These are phyloP conservation scores for Psittacula derbiana DNA, from an alignment of 2,797 vertebrate species.

Conservation along the genomic window DNA sequence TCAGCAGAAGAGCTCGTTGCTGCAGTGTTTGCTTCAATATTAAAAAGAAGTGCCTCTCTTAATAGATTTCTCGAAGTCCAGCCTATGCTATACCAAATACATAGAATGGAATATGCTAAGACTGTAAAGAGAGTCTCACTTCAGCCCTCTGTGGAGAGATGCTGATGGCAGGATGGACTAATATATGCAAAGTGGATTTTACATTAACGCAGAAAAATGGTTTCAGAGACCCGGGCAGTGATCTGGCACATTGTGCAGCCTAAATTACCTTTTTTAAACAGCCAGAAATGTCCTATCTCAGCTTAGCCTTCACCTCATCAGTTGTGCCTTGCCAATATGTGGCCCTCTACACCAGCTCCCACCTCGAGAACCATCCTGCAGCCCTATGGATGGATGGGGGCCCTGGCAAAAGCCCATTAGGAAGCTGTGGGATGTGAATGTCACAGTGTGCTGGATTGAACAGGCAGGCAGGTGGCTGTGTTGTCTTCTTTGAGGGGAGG, in stretches of 20 bases:
- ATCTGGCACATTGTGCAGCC: fast-evolving
- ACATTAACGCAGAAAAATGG: neutral
- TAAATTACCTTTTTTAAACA: neutral
- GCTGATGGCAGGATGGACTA: neutral
- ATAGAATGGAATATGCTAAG: neutral
- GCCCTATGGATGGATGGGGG: neutral
- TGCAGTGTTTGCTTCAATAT: neutral
- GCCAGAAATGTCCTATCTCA: neutral
- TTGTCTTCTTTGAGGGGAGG: neutral
- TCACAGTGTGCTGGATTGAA: neutral
- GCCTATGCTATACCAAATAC: neutral
- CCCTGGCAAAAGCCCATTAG: neutral
- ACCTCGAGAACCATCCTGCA: fast-evolving
- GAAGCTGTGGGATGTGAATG: neutral
- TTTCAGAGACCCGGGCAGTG: neutral
- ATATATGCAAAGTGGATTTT: neutral
- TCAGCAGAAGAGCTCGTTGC: neutral
- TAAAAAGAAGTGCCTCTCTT: neutral
- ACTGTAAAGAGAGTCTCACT: neutral
- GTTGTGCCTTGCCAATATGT: neutral
- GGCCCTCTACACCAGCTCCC: neutral
- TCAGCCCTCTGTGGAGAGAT: neutral
- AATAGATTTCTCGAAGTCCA: neutral
- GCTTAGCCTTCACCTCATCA: neutral
- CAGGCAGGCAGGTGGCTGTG: fast-evolving